phyloP scores from a whole-genome alignment of 2,797 vertebrate genomes.

The Sebastes cheni region DNA sequence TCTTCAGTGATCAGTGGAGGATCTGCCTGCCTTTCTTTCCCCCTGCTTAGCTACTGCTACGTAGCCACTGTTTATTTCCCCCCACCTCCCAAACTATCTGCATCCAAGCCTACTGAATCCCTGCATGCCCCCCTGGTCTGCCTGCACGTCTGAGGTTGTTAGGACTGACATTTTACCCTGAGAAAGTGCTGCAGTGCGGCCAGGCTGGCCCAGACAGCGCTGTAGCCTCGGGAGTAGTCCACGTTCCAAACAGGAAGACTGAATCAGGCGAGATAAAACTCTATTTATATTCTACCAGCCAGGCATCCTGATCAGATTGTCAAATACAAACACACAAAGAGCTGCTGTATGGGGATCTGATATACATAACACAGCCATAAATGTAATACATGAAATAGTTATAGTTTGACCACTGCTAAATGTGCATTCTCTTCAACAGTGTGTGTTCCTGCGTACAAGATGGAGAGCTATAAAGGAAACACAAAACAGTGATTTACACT shows the following conservation, averaged over 20 bases:
- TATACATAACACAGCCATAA: background rate
- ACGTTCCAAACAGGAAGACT: conserved; percentile 54
- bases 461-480: background rate
- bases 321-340: background rate
- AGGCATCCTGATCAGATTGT: conserved; percentile 28
- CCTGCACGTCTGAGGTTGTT: conserved; percentile 26
- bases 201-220: conserved; percentile 26
- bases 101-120: conserved; percentile 12
- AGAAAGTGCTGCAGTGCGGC: conserved; percentile 30
- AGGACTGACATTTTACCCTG: conserved; percentile 28
- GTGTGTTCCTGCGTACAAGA: background rate
- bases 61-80: background rate
- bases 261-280: conserved; percentile 49
- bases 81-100: conserved; percentile 5
- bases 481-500: conserved; percentile 31
- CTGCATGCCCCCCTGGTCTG: background rate
- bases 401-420: background rate
- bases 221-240: conserved; percentile 12
- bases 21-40: background rate
- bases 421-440: background rate
- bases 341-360: background rate
- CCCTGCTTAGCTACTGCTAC: background rate
- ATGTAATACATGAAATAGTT: background rate
- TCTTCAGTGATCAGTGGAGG: background rate
- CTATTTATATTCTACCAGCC: conserved; percentile 29